phyloP scores from a whole-genome alignment of 2,888 invertebrate genomes.

The Scelioninae gen. 1 region DNA sequence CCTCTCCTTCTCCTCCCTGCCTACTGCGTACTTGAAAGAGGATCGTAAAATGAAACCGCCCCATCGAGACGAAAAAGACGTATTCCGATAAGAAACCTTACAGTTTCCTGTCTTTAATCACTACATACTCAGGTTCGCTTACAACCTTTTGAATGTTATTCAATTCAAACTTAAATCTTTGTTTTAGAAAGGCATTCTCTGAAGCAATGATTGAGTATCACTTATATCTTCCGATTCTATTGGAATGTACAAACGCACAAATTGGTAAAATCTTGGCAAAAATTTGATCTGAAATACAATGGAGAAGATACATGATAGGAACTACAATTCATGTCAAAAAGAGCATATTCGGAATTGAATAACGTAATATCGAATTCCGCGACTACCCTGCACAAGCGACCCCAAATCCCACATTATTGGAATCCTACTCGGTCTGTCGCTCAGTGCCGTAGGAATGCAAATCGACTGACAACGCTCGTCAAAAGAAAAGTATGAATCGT shows the following conservation, averaged over 20 bases:
- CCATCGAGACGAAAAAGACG: conserved; percentile 78
- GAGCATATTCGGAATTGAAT: conserved; percentile 78
- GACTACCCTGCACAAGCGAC: conserved; percentile 72
- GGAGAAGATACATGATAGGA: conserved; percentile 56
- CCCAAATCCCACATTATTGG: conserved; percentile 77
- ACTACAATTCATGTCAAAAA: conserved; percentile 69
- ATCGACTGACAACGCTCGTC: conserved; percentile 74
- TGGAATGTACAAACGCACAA: conserved; percentile 17
- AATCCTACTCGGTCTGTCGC: conserved; percentile 75
- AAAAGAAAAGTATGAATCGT: conserved; percentile 70
- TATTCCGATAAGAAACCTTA: conserved; percentile 75
- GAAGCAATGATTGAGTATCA: conserved; percentile 18
- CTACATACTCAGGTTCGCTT: conserved; percentile 18
- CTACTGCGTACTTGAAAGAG: conserved; percentile 78
- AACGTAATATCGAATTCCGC: conserved; percentile 81
- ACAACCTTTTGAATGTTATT: conserved; percentile 34
- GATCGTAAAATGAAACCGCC: conserved; percentile 81
- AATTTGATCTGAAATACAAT: conserved; percentile 52
- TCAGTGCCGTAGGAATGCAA: conserved; percentile 75
- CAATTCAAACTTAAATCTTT: conserved; percentile 17
- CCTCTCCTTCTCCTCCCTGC: conserved; percentile 66
- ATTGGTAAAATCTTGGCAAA: conserved; percentile 41
- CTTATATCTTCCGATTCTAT: conserved; percentile 29
- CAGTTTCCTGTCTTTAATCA: conserved; percentile 64
- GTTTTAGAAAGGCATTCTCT: conserved; percentile 1